phyloP scores from a whole-genome alignment of 2,797 vertebrate species.

The Lacerta bilineata region DNA sequence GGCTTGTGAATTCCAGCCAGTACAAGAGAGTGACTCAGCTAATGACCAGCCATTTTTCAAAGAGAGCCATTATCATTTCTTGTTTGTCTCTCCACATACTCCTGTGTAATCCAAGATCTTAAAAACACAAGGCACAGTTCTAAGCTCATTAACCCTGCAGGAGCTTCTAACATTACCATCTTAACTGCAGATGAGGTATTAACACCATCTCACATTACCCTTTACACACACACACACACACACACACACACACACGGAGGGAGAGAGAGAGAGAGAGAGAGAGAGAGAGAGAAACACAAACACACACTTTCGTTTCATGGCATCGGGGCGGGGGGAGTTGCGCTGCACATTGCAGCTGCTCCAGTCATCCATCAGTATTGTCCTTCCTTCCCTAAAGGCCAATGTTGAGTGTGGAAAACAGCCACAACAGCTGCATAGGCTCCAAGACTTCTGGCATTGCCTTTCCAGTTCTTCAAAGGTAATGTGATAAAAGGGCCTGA shows the following conservation, averaged over 20 bases:
- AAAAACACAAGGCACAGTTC: conserved; percentile 21
- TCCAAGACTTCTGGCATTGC: neutral
- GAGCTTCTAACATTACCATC: conserved; percentile 20
- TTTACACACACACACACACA: no score
- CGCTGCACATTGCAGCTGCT: neutral
- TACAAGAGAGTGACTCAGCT: neutral
- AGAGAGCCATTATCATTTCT: neutral
- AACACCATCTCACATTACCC: neutral
- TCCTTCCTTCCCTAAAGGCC: neutral
- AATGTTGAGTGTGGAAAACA: neutral
- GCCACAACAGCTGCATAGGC: neutral
- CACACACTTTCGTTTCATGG: neutral
- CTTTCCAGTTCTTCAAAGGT: neutral
- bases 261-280: no score
- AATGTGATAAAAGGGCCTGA: neutral
- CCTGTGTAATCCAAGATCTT: conserved; percentile 11
- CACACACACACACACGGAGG: no score
- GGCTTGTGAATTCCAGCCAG: neutral
- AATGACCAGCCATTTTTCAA: conserved; percentile 15
- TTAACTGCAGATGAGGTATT: conserved; percentile 7
- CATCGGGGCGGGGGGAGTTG: neutral
- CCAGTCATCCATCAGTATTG: neutral
- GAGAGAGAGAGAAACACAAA: no score
- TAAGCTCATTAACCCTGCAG: conserved; percentile 39
- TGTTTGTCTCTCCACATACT: conserved; percentile 29